These are phyloP conservation scores for Sardinella longiceps DNA, from an alignment of 2,797 vertebrate species.

Conservation along the genomic window DNA sequence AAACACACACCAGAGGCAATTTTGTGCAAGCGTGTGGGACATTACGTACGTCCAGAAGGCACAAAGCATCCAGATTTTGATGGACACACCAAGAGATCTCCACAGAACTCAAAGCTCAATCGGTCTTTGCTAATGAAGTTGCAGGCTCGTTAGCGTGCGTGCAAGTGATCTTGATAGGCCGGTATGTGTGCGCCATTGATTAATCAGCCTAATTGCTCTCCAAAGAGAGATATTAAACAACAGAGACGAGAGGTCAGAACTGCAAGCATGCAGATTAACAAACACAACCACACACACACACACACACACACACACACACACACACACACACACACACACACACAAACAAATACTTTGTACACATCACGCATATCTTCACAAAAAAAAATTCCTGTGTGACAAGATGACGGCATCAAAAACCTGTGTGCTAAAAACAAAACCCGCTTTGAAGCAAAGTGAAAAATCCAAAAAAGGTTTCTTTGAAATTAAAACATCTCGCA, in stretches of 20 bases:
- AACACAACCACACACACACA: not conserved
- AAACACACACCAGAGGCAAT: not conserved
- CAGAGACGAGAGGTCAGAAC: conserved; percentile 1
- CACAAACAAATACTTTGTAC: not conserved
- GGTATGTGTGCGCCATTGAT: not conserved
- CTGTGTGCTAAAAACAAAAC: not conserved
- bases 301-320: not conserved
- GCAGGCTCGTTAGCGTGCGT: not conserved
- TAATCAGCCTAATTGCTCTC: conserved; percentile 24
- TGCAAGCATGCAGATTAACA: not conserved
- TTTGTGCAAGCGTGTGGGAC: not conserved
- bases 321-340: not conserved
- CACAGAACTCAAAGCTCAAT: not conserved
- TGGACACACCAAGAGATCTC: not conserved
- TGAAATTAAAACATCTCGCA: not conserved
- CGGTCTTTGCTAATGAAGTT: not conserved
- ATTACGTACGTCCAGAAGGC: not conserved
- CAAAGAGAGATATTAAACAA: not conserved
- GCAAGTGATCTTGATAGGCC: not conserved
- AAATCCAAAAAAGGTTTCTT: not conserved
- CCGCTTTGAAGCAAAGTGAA: not conserved
- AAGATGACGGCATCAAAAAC: not conserved
- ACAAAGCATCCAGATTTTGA: not conserved
- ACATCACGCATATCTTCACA: too few species aligned
- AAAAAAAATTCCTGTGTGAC: not conserved